These are phyloP conservation scores for Dipus sagitta DNA, from an alignment of 2,797 vertebrate genomes.

Conservation along the genomic window DNA sequence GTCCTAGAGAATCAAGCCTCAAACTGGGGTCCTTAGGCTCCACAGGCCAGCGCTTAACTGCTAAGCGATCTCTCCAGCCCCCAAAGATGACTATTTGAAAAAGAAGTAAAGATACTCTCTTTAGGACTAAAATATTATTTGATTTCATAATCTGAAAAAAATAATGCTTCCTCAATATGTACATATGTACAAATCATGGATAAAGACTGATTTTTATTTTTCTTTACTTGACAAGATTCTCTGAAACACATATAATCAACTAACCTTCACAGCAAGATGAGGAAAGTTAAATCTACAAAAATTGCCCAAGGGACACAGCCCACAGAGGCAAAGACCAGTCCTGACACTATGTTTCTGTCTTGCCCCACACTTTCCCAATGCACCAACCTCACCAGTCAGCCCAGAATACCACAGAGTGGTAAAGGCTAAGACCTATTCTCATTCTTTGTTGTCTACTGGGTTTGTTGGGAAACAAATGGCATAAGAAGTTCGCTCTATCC, in stretches of 20 bases:
- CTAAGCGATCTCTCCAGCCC: too few relatives aligned
- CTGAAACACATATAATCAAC: background rate
- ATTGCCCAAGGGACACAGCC: background rate
- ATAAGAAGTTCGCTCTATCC: background rate
- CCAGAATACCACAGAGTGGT: background rate
- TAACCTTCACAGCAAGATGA: background rate
- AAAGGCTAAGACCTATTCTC: background rate
- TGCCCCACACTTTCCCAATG: too few relatives aligned
- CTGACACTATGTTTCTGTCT: background rate
- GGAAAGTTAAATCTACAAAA: background rate
- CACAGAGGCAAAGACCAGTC: too few relatives aligned
- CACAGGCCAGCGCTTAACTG: too few relatives aligned
- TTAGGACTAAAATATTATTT: background rate
- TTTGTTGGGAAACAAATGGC: background rate
- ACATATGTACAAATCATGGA: background rate
- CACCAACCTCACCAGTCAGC: background rate
- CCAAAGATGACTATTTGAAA: background rate
- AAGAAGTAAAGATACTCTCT: background rate
- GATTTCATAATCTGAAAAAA: conserved; percentile 6
- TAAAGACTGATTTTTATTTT: background rate
- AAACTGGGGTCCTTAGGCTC: too few relatives aligned
- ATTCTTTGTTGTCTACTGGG: background rate
- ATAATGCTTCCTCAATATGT: conserved; percentile 34
- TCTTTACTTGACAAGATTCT: background rate
- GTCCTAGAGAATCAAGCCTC: too few relatives aligned